Conservation (phyloP, 2,113 vertebrate species). For the Cygnus buccinator region DNA sequence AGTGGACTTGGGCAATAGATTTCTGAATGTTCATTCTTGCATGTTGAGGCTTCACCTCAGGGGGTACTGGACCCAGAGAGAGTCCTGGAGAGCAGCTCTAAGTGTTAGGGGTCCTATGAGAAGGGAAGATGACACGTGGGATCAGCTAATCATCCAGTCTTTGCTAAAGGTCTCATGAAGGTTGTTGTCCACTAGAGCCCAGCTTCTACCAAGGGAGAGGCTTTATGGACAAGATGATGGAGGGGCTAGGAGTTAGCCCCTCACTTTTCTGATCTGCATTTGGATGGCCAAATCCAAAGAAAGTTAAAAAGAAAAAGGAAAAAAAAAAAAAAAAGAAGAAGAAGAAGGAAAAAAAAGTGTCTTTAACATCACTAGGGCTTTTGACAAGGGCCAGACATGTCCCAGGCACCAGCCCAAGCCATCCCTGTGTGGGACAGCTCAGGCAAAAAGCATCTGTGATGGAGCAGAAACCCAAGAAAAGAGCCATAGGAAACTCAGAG, state of each 20-base stretch:
- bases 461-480: background rate
- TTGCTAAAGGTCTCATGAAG: background rate
- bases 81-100: background rate
- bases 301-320: background rate
- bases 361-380: background rate
- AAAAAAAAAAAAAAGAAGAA: background rate
- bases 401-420: background rate
- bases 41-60: background rate
- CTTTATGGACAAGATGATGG: background rate
- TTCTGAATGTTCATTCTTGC: background rate
- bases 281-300: background rate
- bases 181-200: background rate
- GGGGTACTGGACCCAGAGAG: background rate
- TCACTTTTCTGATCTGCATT: background rate
- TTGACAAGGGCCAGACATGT: background rate
- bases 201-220: background rate
- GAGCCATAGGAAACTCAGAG: background rate
- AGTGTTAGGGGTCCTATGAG: background rate
- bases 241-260: background rate
- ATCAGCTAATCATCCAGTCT: background rate
- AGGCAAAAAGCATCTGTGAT: background rate
- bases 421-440: background rate
- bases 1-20: background rate
- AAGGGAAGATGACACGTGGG: background rate
- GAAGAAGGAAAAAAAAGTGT: background rate